Conservation (phyloP, 1,140 invertebrate genomes). For the Lamellibrachia luymesi region DNA sequence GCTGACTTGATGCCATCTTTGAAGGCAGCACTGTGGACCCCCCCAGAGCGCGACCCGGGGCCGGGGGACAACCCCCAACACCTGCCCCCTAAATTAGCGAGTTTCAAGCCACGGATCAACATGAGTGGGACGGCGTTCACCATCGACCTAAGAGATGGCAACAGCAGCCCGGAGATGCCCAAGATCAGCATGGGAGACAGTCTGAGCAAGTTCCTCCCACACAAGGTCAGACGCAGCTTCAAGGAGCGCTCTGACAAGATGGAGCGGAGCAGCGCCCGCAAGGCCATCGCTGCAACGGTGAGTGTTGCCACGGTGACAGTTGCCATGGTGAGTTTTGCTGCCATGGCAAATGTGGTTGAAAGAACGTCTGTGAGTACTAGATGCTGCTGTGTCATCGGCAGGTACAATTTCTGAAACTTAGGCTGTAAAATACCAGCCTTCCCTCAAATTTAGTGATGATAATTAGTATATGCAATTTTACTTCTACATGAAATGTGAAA, state of each 20-base stretch:
- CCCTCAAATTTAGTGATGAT: no score
- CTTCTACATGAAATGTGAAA: no score
- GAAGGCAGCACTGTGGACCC: neutral
- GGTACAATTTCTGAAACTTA: no score
- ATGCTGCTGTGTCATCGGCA: no score
- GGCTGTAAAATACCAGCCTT: no score
- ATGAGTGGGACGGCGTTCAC: conserved; percentile 19
- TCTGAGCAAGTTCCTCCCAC: conserved; percentile 20
- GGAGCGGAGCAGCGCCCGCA: neutral
- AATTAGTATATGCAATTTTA: no score
- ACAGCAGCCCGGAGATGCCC: neutral
- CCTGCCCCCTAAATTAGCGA: conserved; percentile 27
- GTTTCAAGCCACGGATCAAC: neutral
- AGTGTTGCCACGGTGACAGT: neutral
- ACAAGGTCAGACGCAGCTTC: conserved; percentile 14
- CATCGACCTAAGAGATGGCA: conserved; percentile 11
- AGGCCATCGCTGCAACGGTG: neutral
- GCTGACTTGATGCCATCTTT: neutral
- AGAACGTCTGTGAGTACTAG: no score
- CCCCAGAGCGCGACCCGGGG: neutral
- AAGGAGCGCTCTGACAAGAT: conserved; percentile 3
- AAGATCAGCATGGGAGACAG: conserved; percentile 14
- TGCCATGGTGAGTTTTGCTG: neutral
- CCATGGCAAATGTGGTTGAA: neutral
- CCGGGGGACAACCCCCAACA: neutral